Evolutionary conservation across 2,888 invertebrate genomes (phyloP).

Genomic region (Chirona hameri): DNA sequence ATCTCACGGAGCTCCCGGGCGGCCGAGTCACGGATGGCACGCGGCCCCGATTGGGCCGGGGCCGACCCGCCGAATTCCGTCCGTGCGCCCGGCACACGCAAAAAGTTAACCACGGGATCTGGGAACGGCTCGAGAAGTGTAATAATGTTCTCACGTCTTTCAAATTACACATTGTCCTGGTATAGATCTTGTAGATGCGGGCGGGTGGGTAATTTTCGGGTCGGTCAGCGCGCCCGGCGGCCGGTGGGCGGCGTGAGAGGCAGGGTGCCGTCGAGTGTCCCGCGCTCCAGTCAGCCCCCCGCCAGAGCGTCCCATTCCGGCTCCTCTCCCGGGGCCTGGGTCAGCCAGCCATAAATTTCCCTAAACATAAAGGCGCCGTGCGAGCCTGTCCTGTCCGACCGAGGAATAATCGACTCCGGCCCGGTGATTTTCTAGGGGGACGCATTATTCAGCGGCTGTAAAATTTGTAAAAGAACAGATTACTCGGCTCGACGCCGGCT

Average conservation of each 20-base stretch:
- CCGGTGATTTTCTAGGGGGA: constrained; percentile 13
- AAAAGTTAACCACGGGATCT: constrained; percentile 4
- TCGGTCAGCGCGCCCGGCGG: neutral
- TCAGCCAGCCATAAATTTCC: neutral
- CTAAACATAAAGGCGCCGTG: neutral
- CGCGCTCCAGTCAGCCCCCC: neutral
- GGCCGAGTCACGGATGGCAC: neutral
- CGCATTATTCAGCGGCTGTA: neutral
- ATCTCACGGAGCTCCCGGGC: neutral
- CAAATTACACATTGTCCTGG: constrained; percentile 1
- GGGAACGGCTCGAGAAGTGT: neutral
- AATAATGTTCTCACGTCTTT: constrained; percentile 2
- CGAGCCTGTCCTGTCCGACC: neutral
- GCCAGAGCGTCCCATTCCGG: neutral
- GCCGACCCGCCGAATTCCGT: neutral
- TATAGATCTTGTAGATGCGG: neutral
- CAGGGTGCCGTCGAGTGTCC: neutral
- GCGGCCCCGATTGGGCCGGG: neutral
- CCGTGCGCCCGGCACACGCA: neutral
- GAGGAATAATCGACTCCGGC: neutral
- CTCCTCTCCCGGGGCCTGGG: neutral
- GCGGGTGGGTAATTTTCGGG: neutral
- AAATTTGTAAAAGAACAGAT: constrained; percentile 27
- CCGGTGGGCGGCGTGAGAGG: neutral
- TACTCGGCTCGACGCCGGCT: neutral